Evolutionary conservation across 2,113 vertebrate genomes (phyloP).

Genomic region (Brachirus orientalis): DNA sequence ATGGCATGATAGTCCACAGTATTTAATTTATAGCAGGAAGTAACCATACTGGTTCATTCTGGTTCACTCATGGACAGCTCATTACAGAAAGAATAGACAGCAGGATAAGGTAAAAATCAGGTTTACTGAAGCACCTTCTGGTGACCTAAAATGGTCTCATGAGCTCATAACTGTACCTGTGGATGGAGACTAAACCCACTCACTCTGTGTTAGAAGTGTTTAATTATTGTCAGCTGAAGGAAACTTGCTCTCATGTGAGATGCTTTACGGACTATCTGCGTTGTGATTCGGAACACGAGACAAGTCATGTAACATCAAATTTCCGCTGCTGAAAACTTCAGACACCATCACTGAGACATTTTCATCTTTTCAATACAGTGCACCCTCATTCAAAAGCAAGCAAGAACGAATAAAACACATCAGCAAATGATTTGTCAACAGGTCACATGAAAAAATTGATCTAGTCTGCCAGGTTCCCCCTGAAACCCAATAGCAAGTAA

Average conservation of each 20-base stretch:
- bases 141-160: slow-evolving; percentile 15
- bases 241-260: slow-evolving; percentile 50
- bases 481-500: no score
- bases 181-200: background rate
- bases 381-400: no score
- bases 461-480: no score
- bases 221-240: slow-evolving; percentile 58
- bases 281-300: slow-evolving; percentile 34
- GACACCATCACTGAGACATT: background rate
- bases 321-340: background rate
- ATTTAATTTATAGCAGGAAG: background rate
- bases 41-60: background rate
- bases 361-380: no score
- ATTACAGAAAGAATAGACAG: background rate
- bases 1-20: slow-evolving; percentile 3
- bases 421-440: no score
- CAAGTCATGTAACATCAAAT: background rate
- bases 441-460: no score
- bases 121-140: background rate
- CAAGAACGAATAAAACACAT: no score
- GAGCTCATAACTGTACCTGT: slow-evolving; percentile 15
- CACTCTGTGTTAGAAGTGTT: slow-evolving; percentile 3
- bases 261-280: slow-evolving; percentile 24
- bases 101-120: background rate
- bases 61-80: no score